Evolutionary conservation across 1,140 invertebrate genomes (phyloP).

Genomic region (Drosophila bocqueti): DNA sequence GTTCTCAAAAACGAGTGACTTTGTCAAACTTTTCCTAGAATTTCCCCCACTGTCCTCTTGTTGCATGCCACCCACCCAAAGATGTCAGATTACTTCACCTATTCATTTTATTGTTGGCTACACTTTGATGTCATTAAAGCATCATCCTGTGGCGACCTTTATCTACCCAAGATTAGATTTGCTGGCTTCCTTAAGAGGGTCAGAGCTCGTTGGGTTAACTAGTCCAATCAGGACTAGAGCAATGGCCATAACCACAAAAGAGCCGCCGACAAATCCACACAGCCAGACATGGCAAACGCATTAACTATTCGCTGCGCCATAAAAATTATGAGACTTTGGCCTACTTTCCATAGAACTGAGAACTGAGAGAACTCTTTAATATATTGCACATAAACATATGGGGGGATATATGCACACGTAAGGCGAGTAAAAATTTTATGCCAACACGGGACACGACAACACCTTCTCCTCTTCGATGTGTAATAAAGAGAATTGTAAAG

Average conservation of each 20-base stretch:
- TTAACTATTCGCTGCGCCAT: constrained; percentile 74
- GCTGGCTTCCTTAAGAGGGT: constrained; percentile 15
- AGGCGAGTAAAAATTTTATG: constrained; percentile 73
- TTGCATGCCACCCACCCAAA: constrained; percentile 10
- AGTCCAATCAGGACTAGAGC: constrained; percentile 21
- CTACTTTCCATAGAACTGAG: constrained; percentile 39
- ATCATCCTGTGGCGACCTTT: constrained; percentile 13
- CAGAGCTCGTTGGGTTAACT: constrained; percentile 14
- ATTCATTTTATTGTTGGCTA: constrained; percentile 47
- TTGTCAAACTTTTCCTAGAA: neutral
- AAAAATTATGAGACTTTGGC: constrained; percentile 64
- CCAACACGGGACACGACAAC: constrained; percentile 39
- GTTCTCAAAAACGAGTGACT: neutral
- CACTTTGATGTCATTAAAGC: constrained; percentile 24
- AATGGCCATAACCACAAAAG: constrained; percentile 34
- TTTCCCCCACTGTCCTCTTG: constrained; percentile 2
- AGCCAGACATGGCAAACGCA: constrained; percentile 66
- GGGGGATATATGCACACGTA: constrained; percentile 36
- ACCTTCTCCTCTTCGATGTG: constrained; percentile 45
- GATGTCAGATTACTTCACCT: constrained; percentile 13
- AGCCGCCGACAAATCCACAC: constrained; percentile 9
- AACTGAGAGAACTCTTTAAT: constrained; percentile 7
- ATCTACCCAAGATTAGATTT: constrained; percentile 21
- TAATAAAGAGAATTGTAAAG: constrained; percentile 81
- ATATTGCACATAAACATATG: constrained; percentile 15